Base-by-base conservation (phyloP, 2,888 invertebrate genomes). In the Cheiracanthium punctorium region DNA sequence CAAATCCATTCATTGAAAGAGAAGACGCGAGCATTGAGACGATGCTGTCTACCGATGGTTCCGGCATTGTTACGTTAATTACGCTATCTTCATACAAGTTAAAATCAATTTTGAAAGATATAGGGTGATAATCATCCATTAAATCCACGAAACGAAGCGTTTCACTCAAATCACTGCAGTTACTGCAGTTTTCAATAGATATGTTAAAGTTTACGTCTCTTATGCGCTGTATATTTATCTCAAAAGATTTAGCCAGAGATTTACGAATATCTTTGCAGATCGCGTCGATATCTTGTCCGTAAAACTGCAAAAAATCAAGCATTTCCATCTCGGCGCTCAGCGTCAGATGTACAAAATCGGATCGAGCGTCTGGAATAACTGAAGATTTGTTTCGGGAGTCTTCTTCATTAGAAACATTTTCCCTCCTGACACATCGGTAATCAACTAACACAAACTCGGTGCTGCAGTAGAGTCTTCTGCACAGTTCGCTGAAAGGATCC, bases 401-500 rank as follows among this genome's bases (percentile, higher is more conserved):
- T 20, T 33, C 8, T 29, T 17, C 32, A 17, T 71, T 20, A 2
- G 14, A 10, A 0, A 1, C 28, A 4, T 7, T 10, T 20, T 73
- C 82, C 75, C 72, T 88, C 43, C 64, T 80, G 0, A 89, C 88
- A 41, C 89, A 89, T 1, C 52, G 52, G 17, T 88, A 88, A 67
- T 88, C 85, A 5, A 88, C 79, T 7, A 89, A 52, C 7, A 84
- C 76, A 58, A 86, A 89, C 12, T 89, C 84, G 0, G 88, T 80
- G 24, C 82, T 88, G 80, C 89, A 89, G 29, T 88, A 89, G 7
- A 89, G 71, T 58, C 71, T 87, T 8, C 89, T 80, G 71, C 89
- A 89, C 5, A 80, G 32, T 4, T 80, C 58, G 48, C 82, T 89
- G 65, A 89, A 89, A n/a, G 89, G 89, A 65, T 89, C 88, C 88